Evolutionary conservation across 2,888 invertebrate species (phyloP), one percentile per base, ranked within the genome.

Genomic region (Geotrupes spiniger): DNA sequence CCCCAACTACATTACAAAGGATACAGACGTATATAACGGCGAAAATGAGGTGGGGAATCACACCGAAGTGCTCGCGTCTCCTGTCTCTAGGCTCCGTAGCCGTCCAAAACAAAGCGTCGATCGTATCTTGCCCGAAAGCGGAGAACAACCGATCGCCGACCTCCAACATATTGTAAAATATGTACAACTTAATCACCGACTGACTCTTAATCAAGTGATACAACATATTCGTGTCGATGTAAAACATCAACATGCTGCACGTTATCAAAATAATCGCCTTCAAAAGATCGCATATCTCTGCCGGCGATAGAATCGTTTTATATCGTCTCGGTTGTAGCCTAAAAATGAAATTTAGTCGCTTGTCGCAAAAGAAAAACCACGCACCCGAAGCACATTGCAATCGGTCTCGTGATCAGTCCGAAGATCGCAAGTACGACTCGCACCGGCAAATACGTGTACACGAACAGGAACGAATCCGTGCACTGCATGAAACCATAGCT

Each of bases 101-200:
- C 2, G 98, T 98, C 96, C 98, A 98, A 68, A 97, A 92, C 36
- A 99, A 75, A 2, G 98, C 93, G 78, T 99, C 99, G 54, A 99
- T 88, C 5, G 94, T 93, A 69, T 99, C 99, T 76, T 99, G 96
- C 1, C 98, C 97, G 75, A 96, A 94, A 25, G 94, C 93, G 47
- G 96, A 96, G 68, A 98, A 89, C 57, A 99, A 75, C 54, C 95
- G 80, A 75, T 99, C 99, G 9, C 94, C 95, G 41, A 96, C 95
- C 78, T 99, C 99, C 50, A 99, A 76, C 96, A 99, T 99, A 72
- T 99, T 99, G 74, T 94, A 99, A 76, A 99, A 97, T 69, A 99
- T 96, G 70, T 99, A 99, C 58, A 99, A 77, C 69, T 99, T 99
- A 74, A 99, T 98, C 53, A 98, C 95, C 57, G 97, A 96, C 70